A percentile compares a stretch with the other conserved stretches of the same genome.
Conservation (phyloP, 2,113 vertebrate genomes). For the Tapirus terrestris region DNA sequence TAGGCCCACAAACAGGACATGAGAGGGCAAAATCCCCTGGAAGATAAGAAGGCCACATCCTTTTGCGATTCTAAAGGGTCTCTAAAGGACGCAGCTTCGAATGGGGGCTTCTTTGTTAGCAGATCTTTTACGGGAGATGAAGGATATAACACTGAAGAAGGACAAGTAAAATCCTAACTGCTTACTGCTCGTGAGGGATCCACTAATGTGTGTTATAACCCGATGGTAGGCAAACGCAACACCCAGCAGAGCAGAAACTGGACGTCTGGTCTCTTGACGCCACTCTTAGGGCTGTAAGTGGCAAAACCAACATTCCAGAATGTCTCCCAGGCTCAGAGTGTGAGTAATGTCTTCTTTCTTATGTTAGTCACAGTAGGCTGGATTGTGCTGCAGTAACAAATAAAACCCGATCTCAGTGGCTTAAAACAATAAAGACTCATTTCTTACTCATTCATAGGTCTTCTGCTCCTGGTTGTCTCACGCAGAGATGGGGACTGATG, state of each 20-base stretch:
- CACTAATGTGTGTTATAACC: neutral
- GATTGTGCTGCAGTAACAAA: neutral
- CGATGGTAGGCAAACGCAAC: neutral
- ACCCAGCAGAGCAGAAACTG: neutral
- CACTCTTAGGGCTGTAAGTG: neutral
- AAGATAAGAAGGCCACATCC: neutral
- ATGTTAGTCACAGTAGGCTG: neutral
- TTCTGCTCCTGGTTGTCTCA: neutral
- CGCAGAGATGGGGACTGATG: neutral
- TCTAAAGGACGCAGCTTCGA: neutral
- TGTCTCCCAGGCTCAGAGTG: neutral
- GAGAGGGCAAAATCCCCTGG: neutral
- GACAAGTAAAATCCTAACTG: slow-evolving; percentile 19
- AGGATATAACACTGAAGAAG: neutral
- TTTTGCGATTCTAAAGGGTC: neutral
- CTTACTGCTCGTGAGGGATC: neutral
- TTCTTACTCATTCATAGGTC: neutral
- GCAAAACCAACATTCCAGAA: neutral
- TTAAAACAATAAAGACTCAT: neutral
- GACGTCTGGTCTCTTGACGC: neutral
- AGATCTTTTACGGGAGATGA: neutral
- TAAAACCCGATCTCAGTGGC: neutral
- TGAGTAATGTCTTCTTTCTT: neutral
- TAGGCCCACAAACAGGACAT: neutral
- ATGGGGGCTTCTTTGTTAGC: neutral